Conservation (phyloP, 2,797 vertebrate genomes). For the Arctocebus calabarensis region DNA sequence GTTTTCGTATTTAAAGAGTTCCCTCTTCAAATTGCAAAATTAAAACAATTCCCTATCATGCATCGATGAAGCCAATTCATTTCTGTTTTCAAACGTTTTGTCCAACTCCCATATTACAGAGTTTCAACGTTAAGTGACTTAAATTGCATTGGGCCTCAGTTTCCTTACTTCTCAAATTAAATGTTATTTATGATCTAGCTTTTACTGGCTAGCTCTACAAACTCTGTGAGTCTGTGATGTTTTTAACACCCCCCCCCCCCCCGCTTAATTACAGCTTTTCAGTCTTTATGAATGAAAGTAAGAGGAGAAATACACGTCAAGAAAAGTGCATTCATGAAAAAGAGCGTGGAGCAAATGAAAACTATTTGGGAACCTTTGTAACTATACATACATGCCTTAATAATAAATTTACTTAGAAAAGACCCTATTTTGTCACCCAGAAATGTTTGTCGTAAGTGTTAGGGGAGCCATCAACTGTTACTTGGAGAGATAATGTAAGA, state of each 20-base stretch:
- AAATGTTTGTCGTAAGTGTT: constrained; percentile 46
- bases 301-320: constrained; percentile 25
- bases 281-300: constrained; percentile 1
- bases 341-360: not conserved
- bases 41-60: constrained; percentile 50
- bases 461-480: constrained; percentile 54
- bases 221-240: not conserved
- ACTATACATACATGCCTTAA: constrained; percentile 3
- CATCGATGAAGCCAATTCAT: not conserved
- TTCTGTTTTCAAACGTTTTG: constrained; percentile 34
- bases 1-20: constrained; percentile 32
- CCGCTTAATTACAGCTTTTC: constrained; percentile 34
- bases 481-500: constrained; percentile 13
- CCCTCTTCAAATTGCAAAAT: constrained; percentile 31
- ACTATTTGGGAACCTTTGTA: not conserved
- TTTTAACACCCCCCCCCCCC: not conserved
- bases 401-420: constrained; percentile 44
- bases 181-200: not conserved
- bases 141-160: not conserved
- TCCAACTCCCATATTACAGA: not conserved
- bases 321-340: not conserved
- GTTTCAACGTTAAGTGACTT: not conserved
- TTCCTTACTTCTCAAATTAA: constrained; percentile 6
- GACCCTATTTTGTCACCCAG: constrained; percentile 40
- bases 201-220: not conserved